These are phyloP conservation scores for Lytechinus variegatus DNA, from an alignment of 35 echinoderm and acorn worm species.

Conservation along the genomic window DNA sequence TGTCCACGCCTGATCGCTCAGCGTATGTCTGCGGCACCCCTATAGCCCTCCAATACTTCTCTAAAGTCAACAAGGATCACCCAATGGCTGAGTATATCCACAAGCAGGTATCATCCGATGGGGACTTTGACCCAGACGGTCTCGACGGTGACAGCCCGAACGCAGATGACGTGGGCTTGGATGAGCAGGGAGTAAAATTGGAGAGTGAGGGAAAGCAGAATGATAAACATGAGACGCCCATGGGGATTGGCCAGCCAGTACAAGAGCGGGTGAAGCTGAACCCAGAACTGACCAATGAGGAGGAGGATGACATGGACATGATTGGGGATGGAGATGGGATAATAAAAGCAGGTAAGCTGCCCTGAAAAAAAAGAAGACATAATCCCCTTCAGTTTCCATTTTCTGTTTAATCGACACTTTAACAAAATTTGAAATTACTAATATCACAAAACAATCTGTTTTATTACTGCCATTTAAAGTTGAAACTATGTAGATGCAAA, in stretches of 20 bases:
- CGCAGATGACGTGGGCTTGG: not conserved
- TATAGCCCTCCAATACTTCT: constrained; percentile 77
- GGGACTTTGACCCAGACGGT: not conserved
- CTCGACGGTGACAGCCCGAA: not conserved
- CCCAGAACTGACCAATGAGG: constrained; percentile 16
- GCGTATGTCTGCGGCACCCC: constrained; percentile 83
- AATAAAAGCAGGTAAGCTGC: constrained; percentile 65
- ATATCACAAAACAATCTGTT: too few species aligned
- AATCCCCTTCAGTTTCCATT: not conserved
- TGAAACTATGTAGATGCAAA: too few species aligned
- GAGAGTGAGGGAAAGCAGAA: not conserved
- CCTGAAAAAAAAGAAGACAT: not conserved
- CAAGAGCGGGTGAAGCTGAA: not conserved
- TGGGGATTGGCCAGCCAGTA: not conserved
- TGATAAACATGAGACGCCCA: not conserved
- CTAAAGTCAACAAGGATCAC: constrained; percentile 73
- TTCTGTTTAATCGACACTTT: too few species aligned
- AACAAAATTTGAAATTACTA: too few species aligned
- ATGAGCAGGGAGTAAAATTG: not conserved
- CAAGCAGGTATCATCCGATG: constrained; percentile 24
- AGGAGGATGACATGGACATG: constrained; percentile 44
- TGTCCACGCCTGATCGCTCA: constrained; percentile 65
- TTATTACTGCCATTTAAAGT: too few species aligned
- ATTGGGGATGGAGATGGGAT: constrained; percentile 48
- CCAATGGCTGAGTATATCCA: constrained; percentile 78